Evolutionary conservation across 2,888 invertebrate genomes (phyloP).

Genomic region (Drosophila affinis): DNA sequence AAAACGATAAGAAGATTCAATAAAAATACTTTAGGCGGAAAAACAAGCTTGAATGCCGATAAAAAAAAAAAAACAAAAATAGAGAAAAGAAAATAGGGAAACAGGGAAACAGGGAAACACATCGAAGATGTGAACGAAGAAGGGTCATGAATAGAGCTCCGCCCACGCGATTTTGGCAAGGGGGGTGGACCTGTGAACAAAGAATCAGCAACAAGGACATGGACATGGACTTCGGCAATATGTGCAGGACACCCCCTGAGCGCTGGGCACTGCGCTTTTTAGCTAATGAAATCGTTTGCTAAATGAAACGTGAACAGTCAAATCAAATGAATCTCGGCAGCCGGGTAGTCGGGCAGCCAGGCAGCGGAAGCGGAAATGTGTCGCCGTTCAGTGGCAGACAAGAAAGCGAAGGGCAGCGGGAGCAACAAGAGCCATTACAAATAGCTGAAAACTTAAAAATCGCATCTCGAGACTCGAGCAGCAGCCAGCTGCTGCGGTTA

Average conservation of each 20-base stretch:
- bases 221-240: slow-evolving; percentile 47
- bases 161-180: slow-evolving; percentile 60
- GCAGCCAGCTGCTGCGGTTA: slow-evolving; percentile 36
- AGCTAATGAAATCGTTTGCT: slow-evolving; percentile 82
- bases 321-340: slow-evolving; percentile 45
- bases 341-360: slow-evolving; percentile 38
- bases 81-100: slow-evolving; percentile 23
- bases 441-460: slow-evolving; percentile 46
- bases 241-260: slow-evolving; percentile 43
- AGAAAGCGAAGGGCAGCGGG: slow-evolving; percentile 10
- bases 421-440: slow-evolving; percentile 26
- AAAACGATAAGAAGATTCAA: slow-evolving; percentile 79
- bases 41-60: slow-evolving; percentile 81
- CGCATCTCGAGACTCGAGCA: slow-evolving; percentile 11
- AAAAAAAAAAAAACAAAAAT: slow-evolving; percentile 50
- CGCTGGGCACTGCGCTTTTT: slow-evolving; percentile 65
- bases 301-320: slow-evolving; percentile 81
- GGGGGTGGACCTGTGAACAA: background rate
- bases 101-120: slow-evolving; percentile 10
- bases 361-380: slow-evolving; percentile 77
- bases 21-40: slow-evolving; percentile 83
- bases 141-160: slow-evolving; percentile 57
- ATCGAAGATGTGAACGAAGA: slow-evolving; percentile 24
- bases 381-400: slow-evolving; percentile 66
- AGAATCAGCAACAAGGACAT: slow-evolving; percentile 21